Evolutionary conservation across 2,888 invertebrate species (phyloP), one percentile per base, ranked within the genome.

Genomic region (Sipunculus nudus): DNA sequence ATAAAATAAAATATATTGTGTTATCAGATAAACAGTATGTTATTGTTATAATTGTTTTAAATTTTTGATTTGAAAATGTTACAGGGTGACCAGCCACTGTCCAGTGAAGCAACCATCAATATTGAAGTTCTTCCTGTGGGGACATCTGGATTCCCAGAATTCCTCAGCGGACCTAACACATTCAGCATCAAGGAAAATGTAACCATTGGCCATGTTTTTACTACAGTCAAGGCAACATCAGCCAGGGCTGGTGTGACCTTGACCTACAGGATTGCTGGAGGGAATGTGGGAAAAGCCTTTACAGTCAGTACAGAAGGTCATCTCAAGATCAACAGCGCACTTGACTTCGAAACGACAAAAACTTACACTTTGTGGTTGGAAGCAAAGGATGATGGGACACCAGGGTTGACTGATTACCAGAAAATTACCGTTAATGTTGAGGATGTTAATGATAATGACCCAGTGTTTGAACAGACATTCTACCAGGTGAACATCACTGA

Each of bases 331-430:
- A 89, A 88, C 75, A 87, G 88, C 29, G 88, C 89, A 55, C 94
- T 96, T 78, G 94, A 96, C 81, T 96, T 91, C 78, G 96, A 96
- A 84, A 92, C 90, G 0, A 88, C 91, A 65, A 89, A 91, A 13
- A 87, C 89, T 48, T 95, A 94, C 80, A 92, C 94, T 84, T 90
- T 95, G 29, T 96, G 95, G 95, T 88, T 96, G 62, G 94, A 94
- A 86, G 94, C 94, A 0, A 54, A 58, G 19, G 67, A 66, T 38
- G 45, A 53, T 29, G 39, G 39, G 21, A 26, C 16, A 61, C 64
- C 69, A 1, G 54, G 72, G 3, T 60, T 77, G 19, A 72, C 78
- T 3, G 56, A 66, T 6, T 77, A 62, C 65, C 60, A 65, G 6
- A 59, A 70, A 31, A 65, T 96, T 19, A 88, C 89, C 66, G 91